phyloP scores from a whole-genome alignment of 2,113 vertebrate genomes.

The Melierax canorus region DNA sequence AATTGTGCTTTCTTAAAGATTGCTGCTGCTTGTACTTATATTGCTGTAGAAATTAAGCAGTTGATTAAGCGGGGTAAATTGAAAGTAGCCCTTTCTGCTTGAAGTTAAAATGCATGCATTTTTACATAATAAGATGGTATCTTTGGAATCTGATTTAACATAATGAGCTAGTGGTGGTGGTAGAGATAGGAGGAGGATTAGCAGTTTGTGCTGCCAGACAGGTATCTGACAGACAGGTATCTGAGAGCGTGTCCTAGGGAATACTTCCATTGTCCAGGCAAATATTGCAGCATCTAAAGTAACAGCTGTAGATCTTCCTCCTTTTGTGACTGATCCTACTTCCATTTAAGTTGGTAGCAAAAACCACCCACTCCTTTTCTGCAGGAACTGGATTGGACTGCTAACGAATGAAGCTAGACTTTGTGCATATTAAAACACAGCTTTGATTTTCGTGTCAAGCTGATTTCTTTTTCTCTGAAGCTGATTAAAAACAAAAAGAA shows the following conservation, averaged over 20 bases:
- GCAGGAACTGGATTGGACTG: constrained; percentile 4
- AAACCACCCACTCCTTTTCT: constrained; percentile 14
- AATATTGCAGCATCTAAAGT: constrained; percentile 7
- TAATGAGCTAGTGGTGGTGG: not conserved
- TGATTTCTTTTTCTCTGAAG: constrained; percentile 16
- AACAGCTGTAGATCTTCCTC: constrained; percentile 46
- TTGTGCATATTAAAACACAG: constrained; percentile 12
- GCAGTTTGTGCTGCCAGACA: constrained; percentile 29
- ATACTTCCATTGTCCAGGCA: constrained; percentile 41
- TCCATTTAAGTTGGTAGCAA: constrained; percentile 18
- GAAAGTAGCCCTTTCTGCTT: not conserved
- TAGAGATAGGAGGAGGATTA: not conserved
- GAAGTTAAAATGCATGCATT: not conserved
- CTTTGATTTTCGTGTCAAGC: not conserved
- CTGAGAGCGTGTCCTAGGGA: not conserved
- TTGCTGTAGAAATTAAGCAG: not conserved
- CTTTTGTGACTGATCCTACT: not conserved
- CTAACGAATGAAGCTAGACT: constrained; percentile 22
- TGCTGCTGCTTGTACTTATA: not conserved
- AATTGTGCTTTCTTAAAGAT: not conserved
- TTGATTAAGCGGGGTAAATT: not conserved
- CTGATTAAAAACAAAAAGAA: constrained; percentile 3
- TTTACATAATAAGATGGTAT: not conserved
- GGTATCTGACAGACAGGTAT: constrained; percentile 19
- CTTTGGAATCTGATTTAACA: not conserved